A percentile compares a stretch with the other conserved stretches of the same genome.
Conservation (phyloP, 2,113 vertebrate genomes). For the Bos taurus region ARS-UCD2.0 NC_037345.1:29414501-29415000, state of each 20-base stretch:
- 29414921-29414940: constrained; percentile 5
- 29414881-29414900: not conserved
- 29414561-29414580: not conserved
- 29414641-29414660: not conserved
- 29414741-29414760: constrained; percentile 40
- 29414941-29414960: constrained; percentile 31
- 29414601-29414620: not conserved
- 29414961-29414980: not conserved
- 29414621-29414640: not conserved
- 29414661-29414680: not conserved
- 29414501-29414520: not conserved
- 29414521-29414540: not conserved
- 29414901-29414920: constrained; percentile 8
- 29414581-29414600: not conserved
- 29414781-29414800: constrained; percentile 30
- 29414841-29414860: not conserved
- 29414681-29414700: not conserved
- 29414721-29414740: not conserved
- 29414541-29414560: not conserved
- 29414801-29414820: constrained; percentile 21
- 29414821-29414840: not conserved
- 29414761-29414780: constrained; percentile 30
- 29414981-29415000: constrained; percentile 30
- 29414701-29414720: constrained; percentile 17
- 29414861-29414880: constrained; percentile 41